Conservation (phyloP, 2,113 vertebrate genomes). For the Phalacrocorax carbo region DNA sequence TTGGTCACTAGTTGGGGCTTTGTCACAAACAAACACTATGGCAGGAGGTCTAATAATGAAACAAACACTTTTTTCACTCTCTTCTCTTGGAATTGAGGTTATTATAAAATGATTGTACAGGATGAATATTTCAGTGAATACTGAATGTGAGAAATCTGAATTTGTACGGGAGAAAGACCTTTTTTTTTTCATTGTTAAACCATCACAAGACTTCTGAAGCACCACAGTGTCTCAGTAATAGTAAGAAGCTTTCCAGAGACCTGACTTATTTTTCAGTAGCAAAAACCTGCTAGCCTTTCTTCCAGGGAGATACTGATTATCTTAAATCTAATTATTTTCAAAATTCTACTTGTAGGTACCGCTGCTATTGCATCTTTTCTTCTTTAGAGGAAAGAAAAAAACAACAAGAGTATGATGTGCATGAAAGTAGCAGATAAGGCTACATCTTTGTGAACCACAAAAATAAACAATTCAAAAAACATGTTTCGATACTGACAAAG, state of each 20-base stretch:
- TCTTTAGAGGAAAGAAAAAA: neutral
- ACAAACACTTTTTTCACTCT: neutral
- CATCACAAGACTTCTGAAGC: neutral
- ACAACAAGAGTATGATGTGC: neutral
- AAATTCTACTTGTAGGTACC: neutral
- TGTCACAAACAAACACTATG: neutral
- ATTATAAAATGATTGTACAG: neutral
- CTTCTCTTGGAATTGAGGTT: neutral
- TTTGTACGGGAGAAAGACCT: neutral
- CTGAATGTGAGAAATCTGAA: neutral
- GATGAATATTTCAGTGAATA: neutral
- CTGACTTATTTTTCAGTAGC: neutral
- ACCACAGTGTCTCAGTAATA: neutral
- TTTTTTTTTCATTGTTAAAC: neutral
- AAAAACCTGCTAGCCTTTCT: neutral
- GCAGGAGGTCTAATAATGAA: neutral
- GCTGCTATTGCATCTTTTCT: neutral
- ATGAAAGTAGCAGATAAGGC: neutral
- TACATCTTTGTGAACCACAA: neutral
- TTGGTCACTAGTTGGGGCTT: neutral
- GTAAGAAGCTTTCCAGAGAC: neutral
- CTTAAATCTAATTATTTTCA: neutral
- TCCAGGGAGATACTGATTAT: neutral
- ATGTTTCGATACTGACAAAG: neutral
- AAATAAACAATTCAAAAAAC: neutral